A percentile compares a stretch with the other conserved stretches of the same genome.
Conservation (phyloP, 2,888 invertebrate species). For the Archips crataeganus region DNA sequence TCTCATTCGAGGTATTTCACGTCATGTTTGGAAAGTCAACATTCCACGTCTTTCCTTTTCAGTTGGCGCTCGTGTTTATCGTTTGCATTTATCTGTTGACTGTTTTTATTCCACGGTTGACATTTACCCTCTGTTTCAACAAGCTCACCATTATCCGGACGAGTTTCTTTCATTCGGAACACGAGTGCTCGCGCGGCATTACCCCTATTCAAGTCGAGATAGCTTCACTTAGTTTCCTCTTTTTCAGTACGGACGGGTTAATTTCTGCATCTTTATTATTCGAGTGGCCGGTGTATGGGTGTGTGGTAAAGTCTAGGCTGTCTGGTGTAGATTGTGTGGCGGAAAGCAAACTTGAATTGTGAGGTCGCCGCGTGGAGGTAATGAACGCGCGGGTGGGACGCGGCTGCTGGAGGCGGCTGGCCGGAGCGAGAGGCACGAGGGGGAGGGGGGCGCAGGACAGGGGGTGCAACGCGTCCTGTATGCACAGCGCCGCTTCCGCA, state of each 20-base stretch:
- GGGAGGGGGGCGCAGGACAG: constrained; percentile 52
- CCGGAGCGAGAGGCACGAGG: constrained; percentile 71
- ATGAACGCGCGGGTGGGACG: constrained; percentile 83
- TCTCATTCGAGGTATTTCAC: constrained; percentile 48
- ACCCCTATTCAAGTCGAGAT: constrained; percentile 82
- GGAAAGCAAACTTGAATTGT: constrained; percentile 86
- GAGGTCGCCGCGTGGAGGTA: constrained; percentile 82
- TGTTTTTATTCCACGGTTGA: constrained; percentile 84
- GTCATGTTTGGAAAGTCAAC: constrained; percentile 65
- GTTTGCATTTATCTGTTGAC: constrained; percentile 86
- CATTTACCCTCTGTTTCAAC: constrained; percentile 84
- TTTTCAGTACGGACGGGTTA: constrained; percentile 81
- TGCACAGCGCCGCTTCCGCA: constrained; percentile 85
- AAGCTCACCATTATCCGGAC: constrained; percentile 70
- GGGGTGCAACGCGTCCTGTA: constrained; percentile 80
- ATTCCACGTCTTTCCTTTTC: constrained; percentile 74
- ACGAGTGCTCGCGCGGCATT: constrained; percentile 80
- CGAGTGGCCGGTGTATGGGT: constrained; percentile 79
- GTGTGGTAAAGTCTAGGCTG: constrained; percentile 67
- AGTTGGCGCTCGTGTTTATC: constrained; percentile 81
- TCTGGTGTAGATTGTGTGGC: constrained; percentile 83
- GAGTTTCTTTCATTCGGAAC: constrained; percentile 83
- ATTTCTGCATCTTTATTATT: constrained; percentile 86
- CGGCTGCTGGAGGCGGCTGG: constrained; percentile 80
- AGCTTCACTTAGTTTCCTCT: constrained; percentile 86